Base-by-base conservation (phyloP, 2,888 invertebrate genomes). In the Tetragnatha montana region DNA sequence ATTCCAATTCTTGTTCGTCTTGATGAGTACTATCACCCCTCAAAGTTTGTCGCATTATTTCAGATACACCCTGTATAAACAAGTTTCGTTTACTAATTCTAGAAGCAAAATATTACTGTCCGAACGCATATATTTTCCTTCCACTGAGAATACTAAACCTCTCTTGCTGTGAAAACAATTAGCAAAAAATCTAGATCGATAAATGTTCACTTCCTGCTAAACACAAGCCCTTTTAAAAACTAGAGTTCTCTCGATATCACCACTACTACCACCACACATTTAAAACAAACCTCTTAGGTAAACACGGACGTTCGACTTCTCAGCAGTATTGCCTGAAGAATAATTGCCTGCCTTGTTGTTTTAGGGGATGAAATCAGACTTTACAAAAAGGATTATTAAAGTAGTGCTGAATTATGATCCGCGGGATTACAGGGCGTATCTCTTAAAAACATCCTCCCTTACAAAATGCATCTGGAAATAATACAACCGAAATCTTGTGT, bases 311-410 rank as follows among this genome's bases (percentile, higher is more conserved):
- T 60, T 60, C 10, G 17, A 60, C 60, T 60, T 60, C 60, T 17
- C 60, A 60, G 60, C 17, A 17, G 60, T 60, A 60, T 60, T 60
- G 60, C 8, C 60, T 10, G 17, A 60, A 60, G 60, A 69, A 70
- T 80, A 47, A 70, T 70, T 80, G 80, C 80, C n/a, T 10, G 22
- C 22, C 7, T 74, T 86, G 80, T 80, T 80, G 86, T 86, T 86
- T 80, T 73, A 86, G 80, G n/a, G 80, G 86, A 86, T 86, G 70
- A 85, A 85, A 51, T 78, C 50, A 79, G 71, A 78, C 79, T 86
- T 86, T 80, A 86, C 86, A 86, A 80, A 51, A 68, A 80, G 80
- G 86, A 80, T 86, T n/a, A n/a, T n/a, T 86, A 86, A 80, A 80
- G 79, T 80, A 50, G 68, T 68, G 60, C 80, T 86, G 80, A 68